These are phyloP conservation scores for Cheumatopsyche charites DNA, from an alignment of 1,140 invertebrate genomes.

Conservation along the genomic window DNA sequence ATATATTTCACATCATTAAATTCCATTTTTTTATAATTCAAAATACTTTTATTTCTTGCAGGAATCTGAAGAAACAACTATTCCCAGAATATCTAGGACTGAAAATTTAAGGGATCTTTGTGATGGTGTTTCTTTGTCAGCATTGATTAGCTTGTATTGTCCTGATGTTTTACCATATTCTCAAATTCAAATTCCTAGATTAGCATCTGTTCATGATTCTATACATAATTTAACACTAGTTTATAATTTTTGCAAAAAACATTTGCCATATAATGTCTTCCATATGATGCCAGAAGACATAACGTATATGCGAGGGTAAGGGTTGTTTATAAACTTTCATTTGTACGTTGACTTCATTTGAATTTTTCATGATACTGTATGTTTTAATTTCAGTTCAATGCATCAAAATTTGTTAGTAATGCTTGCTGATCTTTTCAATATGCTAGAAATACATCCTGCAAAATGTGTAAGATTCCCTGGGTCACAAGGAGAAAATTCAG, in stretches of 20 bases:
- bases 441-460: slow-evolving; percentile 91
- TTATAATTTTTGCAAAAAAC: slow-evolving; percentile 83
- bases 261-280: slow-evolving; percentile 88
- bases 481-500: slow-evolving; percentile 58
- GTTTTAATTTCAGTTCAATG: slow-evolving; percentile 73
- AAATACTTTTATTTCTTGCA: slow-evolving; percentile 15
- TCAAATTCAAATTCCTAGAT: slow-evolving; percentile 72
- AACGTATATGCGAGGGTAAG: slow-evolving; percentile 90
- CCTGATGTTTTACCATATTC: slow-evolving; percentile 83
- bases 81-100: slow-evolving; percentile 32
- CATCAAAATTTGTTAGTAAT: slow-evolving; percentile 92
- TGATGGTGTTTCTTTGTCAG: slow-evolving; percentile 89
- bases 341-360: too few relatives aligned
- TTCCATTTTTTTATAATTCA: too few relatives aligned
- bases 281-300: slow-evolving; percentile 96
- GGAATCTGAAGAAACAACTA: slow-evolving; percentile 33
- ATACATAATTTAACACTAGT: slow-evolving; percentile 93
- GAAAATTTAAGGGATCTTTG: slow-evolving; percentile 69
- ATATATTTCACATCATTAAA: too few relatives aligned
- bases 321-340: too few relatives aligned
- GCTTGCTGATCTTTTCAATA: slow-evolving; percentile 94
- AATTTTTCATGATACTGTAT: neutral
- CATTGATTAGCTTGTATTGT: slow-evolving; percentile 92
- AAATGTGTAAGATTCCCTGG: slow-evolving; percentile 85
- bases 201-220: slow-evolving; percentile 76